These are phyloP conservation scores for Porites australiensis DNA, from an alignment of 64 coral and sea anemone genomes.

Conservation along the genomic window DNA sequence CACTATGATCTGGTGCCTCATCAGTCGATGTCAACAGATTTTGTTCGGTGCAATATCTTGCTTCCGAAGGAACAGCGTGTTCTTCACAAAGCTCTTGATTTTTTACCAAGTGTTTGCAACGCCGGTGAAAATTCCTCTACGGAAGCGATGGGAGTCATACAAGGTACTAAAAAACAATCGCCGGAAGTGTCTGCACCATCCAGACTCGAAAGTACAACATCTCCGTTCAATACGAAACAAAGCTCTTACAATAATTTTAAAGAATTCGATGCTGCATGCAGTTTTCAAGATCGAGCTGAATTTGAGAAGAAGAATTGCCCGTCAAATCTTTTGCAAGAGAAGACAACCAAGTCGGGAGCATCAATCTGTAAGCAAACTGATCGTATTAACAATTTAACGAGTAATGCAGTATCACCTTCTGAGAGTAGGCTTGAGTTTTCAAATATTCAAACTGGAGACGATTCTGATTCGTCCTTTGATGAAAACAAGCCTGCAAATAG, in stretches of 20 bases:
- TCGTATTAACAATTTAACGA: neutral
- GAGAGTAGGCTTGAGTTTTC: neutral
- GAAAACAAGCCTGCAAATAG: neutral
- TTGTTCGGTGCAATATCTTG: conserved; percentile 6
- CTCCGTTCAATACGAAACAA: no score
- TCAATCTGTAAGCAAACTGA: neutral
- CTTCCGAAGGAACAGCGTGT: neutral
- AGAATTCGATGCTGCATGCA: neutral
- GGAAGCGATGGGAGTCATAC: no score
- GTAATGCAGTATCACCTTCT: neutral
- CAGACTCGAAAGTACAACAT: no score
- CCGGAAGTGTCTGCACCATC: no score
- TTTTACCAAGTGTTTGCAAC: no score
- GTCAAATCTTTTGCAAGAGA: neutral
- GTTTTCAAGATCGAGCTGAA: neutral
- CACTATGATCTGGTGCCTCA: conserved; percentile 15
- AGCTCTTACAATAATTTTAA: neutral
- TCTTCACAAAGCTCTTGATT: neutral
- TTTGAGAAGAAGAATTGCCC: no score
- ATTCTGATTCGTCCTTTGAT: neutral
- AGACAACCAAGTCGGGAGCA: neutral
- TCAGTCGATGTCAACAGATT: neutral
- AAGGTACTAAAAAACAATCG: no score
- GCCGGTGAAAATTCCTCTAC: no score
- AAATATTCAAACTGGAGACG: neutral